Base-by-base conservation (phyloP, 2,113 vertebrate species). In the Delphinus delphis region DNA sequence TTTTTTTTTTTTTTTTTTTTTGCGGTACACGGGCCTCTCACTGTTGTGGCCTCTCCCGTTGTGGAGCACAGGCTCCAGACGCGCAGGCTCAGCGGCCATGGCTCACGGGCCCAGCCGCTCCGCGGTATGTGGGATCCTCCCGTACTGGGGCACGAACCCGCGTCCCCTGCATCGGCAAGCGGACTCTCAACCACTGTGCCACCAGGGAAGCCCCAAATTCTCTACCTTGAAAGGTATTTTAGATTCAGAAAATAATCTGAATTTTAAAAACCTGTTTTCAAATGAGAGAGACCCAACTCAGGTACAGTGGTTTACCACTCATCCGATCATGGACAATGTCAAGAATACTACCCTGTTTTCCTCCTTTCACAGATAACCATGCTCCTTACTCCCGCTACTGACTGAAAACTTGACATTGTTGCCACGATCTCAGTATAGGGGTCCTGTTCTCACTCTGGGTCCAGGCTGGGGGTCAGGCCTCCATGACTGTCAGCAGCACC, bases 191-290 rank as follows among this genome's bases (percentile, higher is more conserved):
- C 44, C 44, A 47, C 44, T 47, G 44, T 9, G 2, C 44, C 44
- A 47, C 44, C 44, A 47, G 44, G 44, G 44, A 47, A 47, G 9
- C 44, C 44, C 55, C 26, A 67, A 70, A 53, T 67, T 85, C 11
- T 74, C 10, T 53, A 53, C 50, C 47, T 63, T 85, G 58, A 73
- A 95, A 62, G 62, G 63, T 85, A 70, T 38, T 65, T 85, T 74
- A 62, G 53, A 73, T 50, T 90, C 17, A 67, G 74, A 63, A 82
- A 88, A 67, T 93, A 71, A 36, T 47, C 33, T 55, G 38, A 73
- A 55, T 73, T 95, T 95, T 88, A 5, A 83, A 87, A 77, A 63
- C 58, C 67, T 77, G 44, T 79, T 83, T 90, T 90, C 53, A 93
- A 95, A 77, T 65, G 33, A 58, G 23, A 91, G 13, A 84, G 55